These are phyloP conservation scores for Indicator indicator DNA, from an alignment of 2,113 vertebrate genomes.

Conservation along the genomic window DNA sequence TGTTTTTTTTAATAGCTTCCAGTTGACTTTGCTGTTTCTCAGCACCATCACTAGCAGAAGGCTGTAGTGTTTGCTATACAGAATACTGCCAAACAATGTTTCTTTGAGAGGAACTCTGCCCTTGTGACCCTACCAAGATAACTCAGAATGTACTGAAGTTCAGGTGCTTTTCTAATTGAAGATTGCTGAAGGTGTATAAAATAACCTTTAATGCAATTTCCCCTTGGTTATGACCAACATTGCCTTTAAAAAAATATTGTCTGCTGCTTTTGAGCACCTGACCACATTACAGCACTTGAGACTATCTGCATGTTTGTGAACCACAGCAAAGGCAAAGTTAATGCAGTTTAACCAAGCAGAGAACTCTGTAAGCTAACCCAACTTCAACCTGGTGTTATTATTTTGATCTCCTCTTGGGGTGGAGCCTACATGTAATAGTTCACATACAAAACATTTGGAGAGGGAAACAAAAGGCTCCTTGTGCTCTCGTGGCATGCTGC, in stretches of 20 bases:
- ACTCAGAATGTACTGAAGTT: neutral
- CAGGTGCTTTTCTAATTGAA: neutral
- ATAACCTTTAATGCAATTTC: neutral
- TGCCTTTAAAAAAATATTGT: neutral
- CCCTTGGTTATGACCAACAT: neutral
- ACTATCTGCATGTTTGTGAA: accelerated
- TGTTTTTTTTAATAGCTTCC: neutral
- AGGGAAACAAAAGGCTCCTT: neutral
- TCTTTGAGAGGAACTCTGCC: neutral
- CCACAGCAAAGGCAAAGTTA: neutral
- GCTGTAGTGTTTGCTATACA: neutral
- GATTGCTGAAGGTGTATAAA: neutral
- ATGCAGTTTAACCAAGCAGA: neutral
- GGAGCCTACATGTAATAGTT: neutral
- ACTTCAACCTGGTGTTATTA: neutral
- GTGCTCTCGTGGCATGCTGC: neutral
- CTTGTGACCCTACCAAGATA: neutral
- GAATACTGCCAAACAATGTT: neutral
- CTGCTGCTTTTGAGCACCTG: neutral
- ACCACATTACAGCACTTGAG: neutral
- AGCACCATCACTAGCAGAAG: neutral
- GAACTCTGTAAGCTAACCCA: neutral
- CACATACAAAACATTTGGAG: neutral
- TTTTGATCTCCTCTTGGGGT: neutral
- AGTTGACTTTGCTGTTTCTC: neutral